These are phyloP conservation scores for Parnassius orleans DNA, from an alignment of 2,888 invertebrate genomes.

Conservation along the genomic window DNA sequence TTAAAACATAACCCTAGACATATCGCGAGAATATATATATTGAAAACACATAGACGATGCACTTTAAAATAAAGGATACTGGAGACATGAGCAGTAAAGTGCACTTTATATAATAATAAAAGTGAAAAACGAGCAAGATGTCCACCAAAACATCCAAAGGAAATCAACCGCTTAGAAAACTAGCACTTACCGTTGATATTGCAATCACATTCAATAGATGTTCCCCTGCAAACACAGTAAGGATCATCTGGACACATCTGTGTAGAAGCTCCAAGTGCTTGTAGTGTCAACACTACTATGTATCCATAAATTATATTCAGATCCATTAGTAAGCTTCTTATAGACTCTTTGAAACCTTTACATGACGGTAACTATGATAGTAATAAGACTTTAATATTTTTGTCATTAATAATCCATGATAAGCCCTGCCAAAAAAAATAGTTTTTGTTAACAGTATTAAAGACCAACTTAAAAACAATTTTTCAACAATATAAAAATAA, in stretches of 20 bases:
- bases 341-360: conserved; percentile 19
- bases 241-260: conserved; percentile 69
- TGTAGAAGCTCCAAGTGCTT: conserved; percentile 63
- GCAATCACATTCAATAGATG: conserved; percentile 73
- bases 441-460: too few species aligned
- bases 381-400: too few species aligned
- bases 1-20: not conserved
- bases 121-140: too few species aligned
- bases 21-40: too few species aligned
- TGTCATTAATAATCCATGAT: too few species aligned
- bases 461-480: too few species aligned
- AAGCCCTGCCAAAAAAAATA: too few species aligned
- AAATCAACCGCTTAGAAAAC: conserved; percentile 26
- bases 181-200: conserved; percentile 72
- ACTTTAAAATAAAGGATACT: conserved; percentile 30
- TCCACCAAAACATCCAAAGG: too few species aligned
- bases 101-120: not conserved
- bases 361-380: conserved; percentile 1
- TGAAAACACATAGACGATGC: not conserved
- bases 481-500: too few species aligned
- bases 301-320: conserved; percentile 56
- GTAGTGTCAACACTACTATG: conserved; percentile 57
- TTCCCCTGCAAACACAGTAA: conserved; percentile 75
- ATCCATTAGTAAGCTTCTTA: conserved; percentile 49
- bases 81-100: conserved; percentile 36